Percentiles rank a stretch among this genome's conserved stretches.
These are phyloP conservation scores for Rhinogobius similis DNA, from an alignment of 2,113 vertebrate species.

Conservation along the genomic window DNA sequence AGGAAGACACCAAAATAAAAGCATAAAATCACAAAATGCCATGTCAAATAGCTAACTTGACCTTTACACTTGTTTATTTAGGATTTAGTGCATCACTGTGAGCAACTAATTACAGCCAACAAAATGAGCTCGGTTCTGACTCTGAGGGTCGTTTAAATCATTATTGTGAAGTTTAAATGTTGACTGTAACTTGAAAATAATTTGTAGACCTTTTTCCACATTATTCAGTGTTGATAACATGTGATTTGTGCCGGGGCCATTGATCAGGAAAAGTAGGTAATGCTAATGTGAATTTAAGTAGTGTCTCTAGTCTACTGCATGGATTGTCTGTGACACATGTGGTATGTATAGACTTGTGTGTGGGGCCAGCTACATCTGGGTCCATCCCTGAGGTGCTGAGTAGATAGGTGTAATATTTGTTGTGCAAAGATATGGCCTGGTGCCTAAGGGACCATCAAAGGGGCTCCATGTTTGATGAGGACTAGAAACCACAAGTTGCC, in stretches of 20 bases:
- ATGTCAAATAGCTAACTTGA: too few species aligned
- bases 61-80: neutral
- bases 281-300: too few species aligned
- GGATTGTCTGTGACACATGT: neutral
- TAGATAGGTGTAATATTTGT: constrained; percentile 40
- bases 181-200: too few species aligned
- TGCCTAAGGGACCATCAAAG: constrained; percentile 39
- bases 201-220: too few species aligned
- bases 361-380: neutral
- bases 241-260: too few species aligned
- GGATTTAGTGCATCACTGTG: neutral
- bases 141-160: neutral
- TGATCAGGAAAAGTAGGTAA: neutral
- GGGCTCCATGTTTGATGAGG: constrained; percentile 21
- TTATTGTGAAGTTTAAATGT: neutral
- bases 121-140: neutral
- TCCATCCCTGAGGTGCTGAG: constrained; percentile 15
- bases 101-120: neutral
- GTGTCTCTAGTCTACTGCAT: neutral
- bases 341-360: neutral
- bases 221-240: too few species aligned
- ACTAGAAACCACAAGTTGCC: constrained; percentile 27
- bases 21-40: too few species aligned
- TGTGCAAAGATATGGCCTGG: constrained; percentile 15
- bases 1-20: too few species aligned